Percentiles rank a stretch among this genome's conserved stretches.
phyloP scores from a whole-genome alignment of 2,113 vertebrate species.

The Megaceryle maxima region DNA sequence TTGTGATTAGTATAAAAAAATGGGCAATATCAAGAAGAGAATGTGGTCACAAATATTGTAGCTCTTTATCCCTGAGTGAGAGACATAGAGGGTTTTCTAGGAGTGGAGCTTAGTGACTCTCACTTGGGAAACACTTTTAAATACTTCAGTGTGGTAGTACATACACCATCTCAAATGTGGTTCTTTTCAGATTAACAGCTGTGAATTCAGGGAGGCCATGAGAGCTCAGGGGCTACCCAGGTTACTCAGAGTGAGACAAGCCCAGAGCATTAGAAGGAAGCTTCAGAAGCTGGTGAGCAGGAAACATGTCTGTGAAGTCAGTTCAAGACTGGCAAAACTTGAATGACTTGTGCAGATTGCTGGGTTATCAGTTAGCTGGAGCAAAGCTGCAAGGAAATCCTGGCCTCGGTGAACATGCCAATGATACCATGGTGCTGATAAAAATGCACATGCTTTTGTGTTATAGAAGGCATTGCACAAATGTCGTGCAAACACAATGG shows the following conservation, averaged over 20 bases:
- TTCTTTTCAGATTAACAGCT: not conserved
- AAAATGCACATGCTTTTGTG: not conserved
- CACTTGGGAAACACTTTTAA: not conserved
- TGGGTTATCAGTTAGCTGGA: not conserved
- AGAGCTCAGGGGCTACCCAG: not conserved
- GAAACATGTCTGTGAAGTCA: not conserved
- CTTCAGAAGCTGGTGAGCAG: not conserved
- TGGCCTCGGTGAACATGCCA: not conserved
- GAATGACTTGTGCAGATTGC: not conserved
- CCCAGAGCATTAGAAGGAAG: not conserved
- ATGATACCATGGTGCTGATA: not conserved
- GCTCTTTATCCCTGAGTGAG: not conserved
- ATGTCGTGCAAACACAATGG: not conserved
- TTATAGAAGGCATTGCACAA: not conserved
- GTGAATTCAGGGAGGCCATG: not conserved
- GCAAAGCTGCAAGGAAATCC: not conserved
- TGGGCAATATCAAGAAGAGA: not conserved
- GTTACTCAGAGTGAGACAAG: not conserved
- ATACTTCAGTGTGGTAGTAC: not conserved
- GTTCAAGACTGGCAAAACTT: not conserved
- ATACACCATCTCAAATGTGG: not conserved
- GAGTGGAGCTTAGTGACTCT: not conserved
- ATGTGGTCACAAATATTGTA: not conserved
- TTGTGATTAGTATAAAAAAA: not conserved
- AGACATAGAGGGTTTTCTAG: not conserved